These are phyloP conservation scores for Acanthaster planci DNA, from an alignment of 35 echinoderm and acorn worm species.

Conservation along the genomic window DNA sequence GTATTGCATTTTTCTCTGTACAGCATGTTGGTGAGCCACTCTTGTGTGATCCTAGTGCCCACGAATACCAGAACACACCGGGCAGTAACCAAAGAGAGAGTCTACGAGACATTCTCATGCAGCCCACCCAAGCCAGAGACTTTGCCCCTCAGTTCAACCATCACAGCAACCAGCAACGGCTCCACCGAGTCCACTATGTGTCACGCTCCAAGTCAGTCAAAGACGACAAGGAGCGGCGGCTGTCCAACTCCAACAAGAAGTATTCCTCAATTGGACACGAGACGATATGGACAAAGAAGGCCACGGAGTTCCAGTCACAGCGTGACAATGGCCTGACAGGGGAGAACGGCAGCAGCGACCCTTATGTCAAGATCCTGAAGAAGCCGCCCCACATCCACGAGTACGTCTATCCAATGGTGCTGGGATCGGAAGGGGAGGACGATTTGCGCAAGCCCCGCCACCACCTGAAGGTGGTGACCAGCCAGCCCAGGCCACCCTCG, in stretches of 20 bases:
- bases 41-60: conserved; percentile 48
- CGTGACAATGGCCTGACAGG: conserved; percentile 40
- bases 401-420: conserved; percentile 83
- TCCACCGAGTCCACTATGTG: conserved; percentile 89
- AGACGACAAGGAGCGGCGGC: conserved; percentile 38
- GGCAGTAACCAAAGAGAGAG: conserved; percentile 64
- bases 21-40: conserved; percentile 76
- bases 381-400: conserved; percentile 90
- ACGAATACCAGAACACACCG: conserved; percentile 82
- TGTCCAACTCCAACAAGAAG: conserved; percentile 56
- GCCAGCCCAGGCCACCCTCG: conserved; percentile 79
- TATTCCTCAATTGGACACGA: conserved; percentile 60
- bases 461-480: conserved; percentile 67
- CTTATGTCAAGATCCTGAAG: conserved; percentile 93
- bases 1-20: conserved; percentile 25
- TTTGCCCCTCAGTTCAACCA: conserved; percentile 37
- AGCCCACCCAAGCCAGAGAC: conserved; percentile 65
- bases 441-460: conserved; percentile 60
- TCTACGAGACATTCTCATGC: conserved; percentile 79
- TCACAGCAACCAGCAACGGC: conserved; percentile 76
- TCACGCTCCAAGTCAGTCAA: conserved; percentile 50
- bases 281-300: conserved; percentile 71
- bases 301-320: conserved; percentile 68
- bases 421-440: conserved; percentile 48
- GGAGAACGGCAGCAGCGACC: conserved; percentile 72